phyloP scores from a whole-genome alignment of 1,140 invertebrate species.

The Papilio glaucus region DNA sequence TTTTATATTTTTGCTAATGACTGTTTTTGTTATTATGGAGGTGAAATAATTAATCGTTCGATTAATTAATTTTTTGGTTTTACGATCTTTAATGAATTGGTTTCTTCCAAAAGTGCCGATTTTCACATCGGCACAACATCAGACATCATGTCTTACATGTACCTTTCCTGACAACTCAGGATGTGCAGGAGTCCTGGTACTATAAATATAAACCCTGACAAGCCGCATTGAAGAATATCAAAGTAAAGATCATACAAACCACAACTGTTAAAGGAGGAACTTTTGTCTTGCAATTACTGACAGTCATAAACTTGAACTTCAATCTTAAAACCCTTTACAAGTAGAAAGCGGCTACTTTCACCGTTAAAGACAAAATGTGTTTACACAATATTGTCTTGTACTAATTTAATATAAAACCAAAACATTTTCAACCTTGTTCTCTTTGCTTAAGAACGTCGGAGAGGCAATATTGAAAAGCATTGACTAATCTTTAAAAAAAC shows the following conservation, averaged over 20 bases:
- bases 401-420: conserved; percentile 34
- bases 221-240: too few species aligned
- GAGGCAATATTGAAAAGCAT: background rate
- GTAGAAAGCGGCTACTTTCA: conserved; percentile 67
- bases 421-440: conserved; percentile 44
- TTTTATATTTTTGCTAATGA: conserved; percentile 66
- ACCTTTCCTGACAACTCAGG: too few species aligned
- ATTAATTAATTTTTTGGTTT: too few species aligned
- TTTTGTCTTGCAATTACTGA: background rate
- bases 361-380: conserved; percentile 55
- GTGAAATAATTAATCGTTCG: too few species aligned
- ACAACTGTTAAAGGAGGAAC: background rate
- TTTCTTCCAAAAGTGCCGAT: too few species aligned
- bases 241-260: too few species aligned
- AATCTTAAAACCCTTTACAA: conserved; percentile 26
- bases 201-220: too few species aligned
- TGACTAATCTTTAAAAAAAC: conserved; percentile 26
- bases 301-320: background rate
- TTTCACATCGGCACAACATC: too few species aligned
- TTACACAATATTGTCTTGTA: conserved; percentile 44
- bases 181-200: too few species aligned
- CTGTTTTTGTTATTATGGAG: background rate
- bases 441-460: conserved; percentile 1
- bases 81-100: too few species aligned
- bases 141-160: too few species aligned